phyloP scores from a whole-genome alignment of 1,140 invertebrate species.

The Diprion similis region DNA sequence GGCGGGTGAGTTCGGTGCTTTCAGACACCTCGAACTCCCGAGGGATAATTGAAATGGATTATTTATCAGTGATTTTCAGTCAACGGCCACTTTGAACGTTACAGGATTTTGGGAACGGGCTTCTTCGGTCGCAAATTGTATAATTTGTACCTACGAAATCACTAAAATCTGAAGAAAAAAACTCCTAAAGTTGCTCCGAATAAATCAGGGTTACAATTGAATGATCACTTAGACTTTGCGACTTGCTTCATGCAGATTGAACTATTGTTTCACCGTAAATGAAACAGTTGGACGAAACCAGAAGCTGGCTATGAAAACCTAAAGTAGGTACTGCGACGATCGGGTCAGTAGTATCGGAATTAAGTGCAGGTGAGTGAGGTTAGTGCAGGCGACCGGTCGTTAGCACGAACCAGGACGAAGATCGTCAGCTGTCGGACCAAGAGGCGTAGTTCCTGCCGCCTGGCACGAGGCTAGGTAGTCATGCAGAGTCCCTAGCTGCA shows the following conservation, averaged over 20 bases:
- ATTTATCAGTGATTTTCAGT: no score
- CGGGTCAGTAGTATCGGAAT: not conserved
- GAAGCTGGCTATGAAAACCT: not conserved
- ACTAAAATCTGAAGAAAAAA: no score
- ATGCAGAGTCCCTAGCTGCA: no score
- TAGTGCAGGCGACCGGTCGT: not conserved
- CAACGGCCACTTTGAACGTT: no score
- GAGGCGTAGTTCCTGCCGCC: constrained; percentile 6
- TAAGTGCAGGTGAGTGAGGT: not conserved
- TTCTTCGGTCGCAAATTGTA: no score
- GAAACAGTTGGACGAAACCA: not conserved
- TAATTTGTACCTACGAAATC: no score
- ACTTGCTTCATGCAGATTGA: not conserved
- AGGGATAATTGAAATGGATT: no score
- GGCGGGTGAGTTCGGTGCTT: no score
- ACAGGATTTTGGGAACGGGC: no score
- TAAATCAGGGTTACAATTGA: no score
- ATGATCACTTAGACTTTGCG: not conserved
- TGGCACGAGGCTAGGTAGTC: not conserved
- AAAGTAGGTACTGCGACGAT: not conserved
- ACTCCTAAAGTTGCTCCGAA: no score
- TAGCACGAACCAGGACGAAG: not conserved
- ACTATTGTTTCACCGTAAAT: not conserved
- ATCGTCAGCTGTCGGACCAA: not conserved
- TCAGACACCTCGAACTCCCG: no score